Percentiles rank a stretch among this genome's conserved stretches.
phyloP scores from a whole-genome alignment of 2,113 vertebrate species.

The Ursus arctos region DNA sequence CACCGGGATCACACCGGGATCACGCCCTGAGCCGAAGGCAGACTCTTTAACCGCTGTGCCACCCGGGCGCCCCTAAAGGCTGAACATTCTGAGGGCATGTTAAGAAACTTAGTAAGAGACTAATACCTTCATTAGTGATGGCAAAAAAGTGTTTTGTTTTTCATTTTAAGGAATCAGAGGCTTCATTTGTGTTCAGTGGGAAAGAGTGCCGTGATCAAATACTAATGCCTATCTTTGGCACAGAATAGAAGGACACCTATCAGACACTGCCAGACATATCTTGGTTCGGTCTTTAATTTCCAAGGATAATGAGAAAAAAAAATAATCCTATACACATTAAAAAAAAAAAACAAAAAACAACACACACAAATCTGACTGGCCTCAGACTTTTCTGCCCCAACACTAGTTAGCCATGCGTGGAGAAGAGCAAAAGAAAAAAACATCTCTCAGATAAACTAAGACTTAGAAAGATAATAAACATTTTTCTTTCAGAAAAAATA shows the following conservation, averaged over 20 bases:
- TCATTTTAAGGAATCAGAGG: background rate
- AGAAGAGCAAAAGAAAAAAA: constrained; percentile 14
- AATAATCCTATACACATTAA: background rate
- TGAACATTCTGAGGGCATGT: constrained; percentile 1
- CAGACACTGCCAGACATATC: background rate
- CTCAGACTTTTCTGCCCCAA: background rate
- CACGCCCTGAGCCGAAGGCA: no score
- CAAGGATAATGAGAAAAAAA: constrained; percentile 36
- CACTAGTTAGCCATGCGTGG: background rate
- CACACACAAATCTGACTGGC: background rate
- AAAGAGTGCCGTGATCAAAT: background rate
- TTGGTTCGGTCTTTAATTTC: constrained; percentile 4
- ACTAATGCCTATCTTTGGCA: constrained; percentile 2
- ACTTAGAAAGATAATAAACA: constrained; percentile 27
- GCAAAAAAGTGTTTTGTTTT: background rate
- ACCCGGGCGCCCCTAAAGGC: background rate
- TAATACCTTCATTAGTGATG: background rate
- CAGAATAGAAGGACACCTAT: background rate
- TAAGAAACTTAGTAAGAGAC: constrained; percentile 12
- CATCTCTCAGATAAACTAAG: constrained; percentile 21
- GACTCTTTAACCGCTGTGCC: no score
- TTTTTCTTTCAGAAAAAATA: constrained; percentile 1
- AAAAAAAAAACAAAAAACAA: background rate
- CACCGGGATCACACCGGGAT: no score
- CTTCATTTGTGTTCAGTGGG: background rate